Percentiles rank a stretch among this genome's conserved stretches.
Evolutionary conservation across 2,113 vertebrate species (phyloP).

Genomic region (Dolichotis patagonum): DNA sequence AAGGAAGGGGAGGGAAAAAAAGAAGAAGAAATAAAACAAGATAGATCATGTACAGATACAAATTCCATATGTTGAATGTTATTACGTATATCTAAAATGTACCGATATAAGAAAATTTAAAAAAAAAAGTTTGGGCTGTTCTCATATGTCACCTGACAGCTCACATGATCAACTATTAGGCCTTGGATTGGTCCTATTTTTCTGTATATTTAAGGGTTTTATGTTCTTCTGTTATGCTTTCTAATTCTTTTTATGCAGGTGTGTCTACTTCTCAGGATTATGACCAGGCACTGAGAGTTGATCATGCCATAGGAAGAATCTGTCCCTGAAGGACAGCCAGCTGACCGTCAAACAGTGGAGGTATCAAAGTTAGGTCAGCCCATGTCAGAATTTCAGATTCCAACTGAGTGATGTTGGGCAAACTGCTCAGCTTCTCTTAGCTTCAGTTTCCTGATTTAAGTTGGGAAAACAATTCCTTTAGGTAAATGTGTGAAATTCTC

Average conservation of each 20-base stretch:
- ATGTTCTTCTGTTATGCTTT: neutral
- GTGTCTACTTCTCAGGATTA: neutral
- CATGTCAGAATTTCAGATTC: too few species aligned
- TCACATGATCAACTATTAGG: fast-evolving
- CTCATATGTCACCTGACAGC: neutral
- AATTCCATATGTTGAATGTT: neutral
- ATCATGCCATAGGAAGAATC: too few species aligned
- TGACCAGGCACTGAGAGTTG: neutral
- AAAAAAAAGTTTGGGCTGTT: neutral
- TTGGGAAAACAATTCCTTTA: neutral
- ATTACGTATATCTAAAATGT: neutral
- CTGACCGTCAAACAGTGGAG: fast-evolving
- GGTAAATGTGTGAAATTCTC: neutral
- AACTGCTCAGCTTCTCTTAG: neutral
- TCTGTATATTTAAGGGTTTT: neutral
- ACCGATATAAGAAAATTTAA: neutral
- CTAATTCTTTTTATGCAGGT: neutral
- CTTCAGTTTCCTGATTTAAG: neutral
- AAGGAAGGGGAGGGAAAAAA: neutral
- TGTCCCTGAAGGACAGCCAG: neutral
- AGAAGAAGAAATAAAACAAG: neutral
- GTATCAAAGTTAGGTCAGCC: too few species aligned
- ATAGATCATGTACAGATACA: neutral
- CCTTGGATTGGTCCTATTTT: fast-evolving
- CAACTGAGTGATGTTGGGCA: too few species aligned